These are phyloP conservation scores for Maniola jurtina DNA, from an alignment of 1,140 invertebrate genomes.

Conservation along the genomic window DNA sequence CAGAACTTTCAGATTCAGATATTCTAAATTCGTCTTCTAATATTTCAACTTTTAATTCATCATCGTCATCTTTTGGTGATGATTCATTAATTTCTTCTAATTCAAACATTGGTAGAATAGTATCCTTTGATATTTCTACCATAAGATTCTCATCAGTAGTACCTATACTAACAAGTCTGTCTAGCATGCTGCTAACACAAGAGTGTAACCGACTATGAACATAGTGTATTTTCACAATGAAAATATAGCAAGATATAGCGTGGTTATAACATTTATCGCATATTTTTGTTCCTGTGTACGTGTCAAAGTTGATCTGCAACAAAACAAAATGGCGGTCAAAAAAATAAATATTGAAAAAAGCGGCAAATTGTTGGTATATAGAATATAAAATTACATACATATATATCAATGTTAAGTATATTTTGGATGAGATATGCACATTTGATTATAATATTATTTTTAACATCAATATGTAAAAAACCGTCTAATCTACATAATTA, in stretches of 20 bases:
- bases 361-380: not conserved
- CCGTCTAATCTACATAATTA: too few relatives aligned
- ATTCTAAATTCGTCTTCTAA: slow-evolving; percentile 70
- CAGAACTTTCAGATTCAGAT: slow-evolving; percentile 31
- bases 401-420: too few relatives aligned
- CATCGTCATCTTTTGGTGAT: slow-evolving; percentile 23
- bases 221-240: slow-evolving; percentile 49
- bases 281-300: slow-evolving; percentile 61
- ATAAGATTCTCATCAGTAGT: slow-evolving; percentile 50
- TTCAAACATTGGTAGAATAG: slow-evolving; percentile 46
- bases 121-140: slow-evolving; percentile 55
- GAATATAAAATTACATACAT: too few relatives aligned
- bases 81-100: slow-evolving; percentile 46
- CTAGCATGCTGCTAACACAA: slow-evolving; percentile 52
- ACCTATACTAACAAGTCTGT: slow-evolving; percentile 39
- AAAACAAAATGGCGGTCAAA: slow-evolving; percentile 47
- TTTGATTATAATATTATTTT: too few relatives aligned
- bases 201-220: slow-evolving; percentile 51
- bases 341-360: slow-evolving; percentile 47
- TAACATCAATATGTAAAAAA: too few relatives aligned
- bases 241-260: slow-evolving; percentile 57
- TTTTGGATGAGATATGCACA: too few relatives aligned
- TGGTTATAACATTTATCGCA: slow-evolving; percentile 62
- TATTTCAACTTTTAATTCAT: slow-evolving; percentile 47
- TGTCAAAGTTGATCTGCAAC: slow-evolving; percentile 64